Evolutionary conservation across 2,113 vertebrate species (phyloP).

Genomic region (Perca schrenkii): DNA sequence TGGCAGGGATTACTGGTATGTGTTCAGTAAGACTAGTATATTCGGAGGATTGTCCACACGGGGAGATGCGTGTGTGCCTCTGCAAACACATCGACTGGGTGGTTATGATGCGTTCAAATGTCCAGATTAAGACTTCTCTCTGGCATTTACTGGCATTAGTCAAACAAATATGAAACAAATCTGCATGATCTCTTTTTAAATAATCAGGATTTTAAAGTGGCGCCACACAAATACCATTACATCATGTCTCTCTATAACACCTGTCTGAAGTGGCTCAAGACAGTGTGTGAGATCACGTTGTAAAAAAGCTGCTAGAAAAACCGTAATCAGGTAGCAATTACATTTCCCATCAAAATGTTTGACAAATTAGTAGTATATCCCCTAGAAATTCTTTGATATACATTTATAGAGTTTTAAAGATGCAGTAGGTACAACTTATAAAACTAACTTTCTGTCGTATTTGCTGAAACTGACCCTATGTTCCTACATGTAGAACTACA

Average conservation of each 20-base stretch:
- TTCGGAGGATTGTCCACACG: slow-evolving; percentile 35
- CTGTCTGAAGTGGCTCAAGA: background rate
- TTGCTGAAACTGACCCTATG: too few relatives aligned
- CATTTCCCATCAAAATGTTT: too few relatives aligned
- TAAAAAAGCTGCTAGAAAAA: background rate
- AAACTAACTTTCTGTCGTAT: too few relatives aligned
- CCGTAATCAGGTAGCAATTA: too few relatives aligned
- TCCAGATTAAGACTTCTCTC: slow-evolving; percentile 49
- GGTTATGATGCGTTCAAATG: slow-evolving; percentile 44
- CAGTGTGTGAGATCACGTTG: background rate
- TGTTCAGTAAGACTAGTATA: slow-evolving; percentile 44
- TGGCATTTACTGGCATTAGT: slow-evolving; percentile 68
- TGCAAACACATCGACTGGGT: slow-evolving; percentile 2
- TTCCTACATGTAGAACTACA: too few relatives aligned
- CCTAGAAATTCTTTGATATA: too few relatives aligned
- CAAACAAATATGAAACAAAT: slow-evolving; percentile 52
- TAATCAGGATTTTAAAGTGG: slow-evolving; percentile 52
- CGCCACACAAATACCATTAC: slow-evolving; percentile 35
- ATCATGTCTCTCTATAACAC: slow-evolving; percentile 11
- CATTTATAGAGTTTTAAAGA: too few relatives aligned
- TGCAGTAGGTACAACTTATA: too few relatives aligned
- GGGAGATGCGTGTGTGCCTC: background rate
- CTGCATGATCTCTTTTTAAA: slow-evolving; percentile 68
- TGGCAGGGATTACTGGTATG: slow-evolving; percentile 61
- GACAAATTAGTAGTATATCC: too few relatives aligned